Evolutionary conservation across 2,113 vertebrate genomes (phyloP).

Genomic region (Coptodon rendalli): DNA sequence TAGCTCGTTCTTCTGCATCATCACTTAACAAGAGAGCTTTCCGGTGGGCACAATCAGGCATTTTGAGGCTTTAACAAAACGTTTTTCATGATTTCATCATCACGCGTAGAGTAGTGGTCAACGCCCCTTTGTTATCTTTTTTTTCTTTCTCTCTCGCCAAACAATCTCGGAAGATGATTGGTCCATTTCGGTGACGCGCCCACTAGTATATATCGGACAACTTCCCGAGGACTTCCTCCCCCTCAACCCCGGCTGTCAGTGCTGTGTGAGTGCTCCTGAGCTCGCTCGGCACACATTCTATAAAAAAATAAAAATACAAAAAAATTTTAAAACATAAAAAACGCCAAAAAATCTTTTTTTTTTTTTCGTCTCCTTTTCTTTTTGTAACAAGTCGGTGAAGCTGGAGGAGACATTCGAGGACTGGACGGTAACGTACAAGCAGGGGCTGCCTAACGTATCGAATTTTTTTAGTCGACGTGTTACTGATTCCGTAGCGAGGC

Average conservation of each 20-base stretch:
- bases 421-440: slow-evolving; percentile 47
- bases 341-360: slow-evolving; percentile 56
- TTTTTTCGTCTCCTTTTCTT: slow-evolving; percentile 15
- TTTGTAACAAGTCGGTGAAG: slow-evolving; percentile 65
- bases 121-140: slow-evolving; percentile 14
- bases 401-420: slow-evolving; percentile 59
- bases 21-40: background rate
- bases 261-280: slow-evolving; percentile 72
- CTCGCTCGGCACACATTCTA: slow-evolving; percentile 73
- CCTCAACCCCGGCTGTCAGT: slow-evolving; percentile 70
- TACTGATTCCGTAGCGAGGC: slow-evolving; percentile 24
- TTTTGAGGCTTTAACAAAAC: background rate
- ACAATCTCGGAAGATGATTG: background rate
- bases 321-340: slow-evolving; percentile 69
- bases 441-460: slow-evolving; percentile 13
- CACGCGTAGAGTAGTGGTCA: background rate
- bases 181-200: slow-evolving; percentile 33
- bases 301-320: slow-evolving; percentile 68
- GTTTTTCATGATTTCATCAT: slow-evolving; percentile 42
- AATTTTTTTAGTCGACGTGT: slow-evolving; percentile 41
- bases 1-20: background rate
- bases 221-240: background rate
- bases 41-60: background rate
- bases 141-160: background rate
- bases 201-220: slow-evolving; percentile 19